These are phyloP conservation scores for Bembecia ichneumoniformis DNA, from an alignment of 2,888 invertebrate genomes.

Conservation along the genomic window DNA sequence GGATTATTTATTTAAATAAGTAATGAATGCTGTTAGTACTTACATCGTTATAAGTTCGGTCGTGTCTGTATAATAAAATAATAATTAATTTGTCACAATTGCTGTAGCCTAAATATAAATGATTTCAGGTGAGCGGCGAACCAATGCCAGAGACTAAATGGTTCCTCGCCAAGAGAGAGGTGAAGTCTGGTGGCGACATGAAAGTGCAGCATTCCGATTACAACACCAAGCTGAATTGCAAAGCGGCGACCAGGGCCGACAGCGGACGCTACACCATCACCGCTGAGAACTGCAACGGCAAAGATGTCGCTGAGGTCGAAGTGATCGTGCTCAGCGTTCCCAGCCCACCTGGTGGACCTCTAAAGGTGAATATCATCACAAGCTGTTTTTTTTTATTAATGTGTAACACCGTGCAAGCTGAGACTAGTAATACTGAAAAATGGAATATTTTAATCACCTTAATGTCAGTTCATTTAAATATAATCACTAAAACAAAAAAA, in stretches of 20 bases:
- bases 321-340: slow-evolving; percentile 92
- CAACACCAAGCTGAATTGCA: slow-evolving; percentile 86
- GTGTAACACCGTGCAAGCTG: too few species aligned
- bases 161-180: slow-evolving; percentile 85
- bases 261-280: slow-evolving; percentile 92
- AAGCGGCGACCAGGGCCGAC: slow-evolving; percentile 85
- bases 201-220: slow-evolving; percentile 88
- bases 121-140: slow-evolving; percentile 79
- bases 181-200: slow-evolving; percentile 79
- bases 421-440: too few species aligned
- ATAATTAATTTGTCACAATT: too few species aligned
- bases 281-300: slow-evolving; percentile 95
- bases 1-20: too few species aligned
- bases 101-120: background rate
- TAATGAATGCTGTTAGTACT: too few species aligned
- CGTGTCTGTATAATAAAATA: too few species aligned
- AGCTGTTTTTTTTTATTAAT: background rate
- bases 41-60: too few species aligned
- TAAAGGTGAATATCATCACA: slow-evolving; percentile 73
- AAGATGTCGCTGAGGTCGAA: slow-evolving; percentile 93
- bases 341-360: slow-evolving; percentile 90
- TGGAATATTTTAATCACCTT: too few species aligned
- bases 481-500: too few species aligned
- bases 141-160: slow-evolving; percentile 95
- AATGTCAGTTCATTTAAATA: too few species aligned